Evolutionary conservation across 2,113 vertebrate species (phyloP).

Genomic region (Camelus bactrianus): DNA sequence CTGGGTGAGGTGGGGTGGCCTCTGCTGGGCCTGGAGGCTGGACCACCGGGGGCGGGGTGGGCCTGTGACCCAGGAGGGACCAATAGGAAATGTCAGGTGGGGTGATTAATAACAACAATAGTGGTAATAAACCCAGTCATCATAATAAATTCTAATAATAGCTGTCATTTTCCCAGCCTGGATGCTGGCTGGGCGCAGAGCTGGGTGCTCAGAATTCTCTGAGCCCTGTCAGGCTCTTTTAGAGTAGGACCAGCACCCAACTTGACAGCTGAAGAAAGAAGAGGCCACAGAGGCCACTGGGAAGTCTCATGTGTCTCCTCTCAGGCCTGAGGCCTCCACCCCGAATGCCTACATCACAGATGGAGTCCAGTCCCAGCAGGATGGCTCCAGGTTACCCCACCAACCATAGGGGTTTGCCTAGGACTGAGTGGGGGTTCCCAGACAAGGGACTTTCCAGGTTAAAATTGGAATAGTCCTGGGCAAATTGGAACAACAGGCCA

Average conservation of each 20-base stretch:
- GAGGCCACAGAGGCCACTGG: accelerated
- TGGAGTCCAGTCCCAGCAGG: background rate
- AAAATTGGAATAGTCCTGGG: background rate
- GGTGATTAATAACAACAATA: background rate
- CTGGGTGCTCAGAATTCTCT: background rate
- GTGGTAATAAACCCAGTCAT: background rate
- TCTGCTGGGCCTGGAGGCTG: background rate
- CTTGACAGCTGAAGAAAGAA: background rate
- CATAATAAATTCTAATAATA: background rate
- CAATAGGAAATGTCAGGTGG: background rate
- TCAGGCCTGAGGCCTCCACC: background rate
- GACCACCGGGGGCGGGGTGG: background rate
- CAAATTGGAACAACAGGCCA: background rate
- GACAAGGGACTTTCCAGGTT: conserved; percentile 8
- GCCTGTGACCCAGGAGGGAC: background rate
- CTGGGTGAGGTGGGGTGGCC: accelerated
- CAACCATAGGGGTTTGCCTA: background rate
- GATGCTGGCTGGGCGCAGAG: background rate
- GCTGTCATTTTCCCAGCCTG: background rate
- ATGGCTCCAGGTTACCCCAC: background rate
- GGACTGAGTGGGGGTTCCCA: background rate
- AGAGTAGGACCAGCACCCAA: background rate
- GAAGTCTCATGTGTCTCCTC: background rate
- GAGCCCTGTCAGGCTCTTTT: background rate
- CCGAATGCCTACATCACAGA: background rate